phyloP scores from a whole-genome alignment of 2,888 invertebrate species.

The Eupithecia tripunctaria region DNA sequence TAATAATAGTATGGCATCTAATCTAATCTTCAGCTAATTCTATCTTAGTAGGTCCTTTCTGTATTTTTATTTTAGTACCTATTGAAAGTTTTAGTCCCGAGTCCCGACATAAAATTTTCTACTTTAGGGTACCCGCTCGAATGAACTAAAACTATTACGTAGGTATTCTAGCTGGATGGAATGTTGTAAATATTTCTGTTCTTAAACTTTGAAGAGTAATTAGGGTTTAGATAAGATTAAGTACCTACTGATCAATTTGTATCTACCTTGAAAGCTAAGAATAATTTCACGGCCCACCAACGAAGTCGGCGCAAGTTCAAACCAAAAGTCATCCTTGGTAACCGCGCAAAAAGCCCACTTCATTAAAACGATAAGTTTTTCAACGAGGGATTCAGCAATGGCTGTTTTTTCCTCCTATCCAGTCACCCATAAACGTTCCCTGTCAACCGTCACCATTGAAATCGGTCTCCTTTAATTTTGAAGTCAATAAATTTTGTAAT shows the following conservation, averaged over 20 bases:
- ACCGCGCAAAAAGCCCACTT: conserved; percentile 53
- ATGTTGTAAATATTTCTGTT: no score
- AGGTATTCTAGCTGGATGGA: no score
- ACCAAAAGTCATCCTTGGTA: conserved; percentile 39
- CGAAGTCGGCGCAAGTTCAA: conserved; percentile 31
- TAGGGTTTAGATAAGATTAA: neutral
- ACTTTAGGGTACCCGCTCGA: no score
- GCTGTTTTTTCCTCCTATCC: conserved; percentile 63
- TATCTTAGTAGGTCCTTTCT: no score
- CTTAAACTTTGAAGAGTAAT: neutral
- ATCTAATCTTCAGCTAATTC: neutral
- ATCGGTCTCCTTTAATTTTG: conserved; percentile 83
- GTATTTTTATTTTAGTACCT: no score
- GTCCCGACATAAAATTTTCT: no score
- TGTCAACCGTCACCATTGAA: conserved; percentile 80
- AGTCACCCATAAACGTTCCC: conserved; percentile 72
- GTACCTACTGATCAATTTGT: neutral
- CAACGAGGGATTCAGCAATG: conserved; percentile 61
- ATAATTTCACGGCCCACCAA: neutral
- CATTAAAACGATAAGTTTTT: conserved; percentile 69
- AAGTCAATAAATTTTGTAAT: conserved; percentile 83
- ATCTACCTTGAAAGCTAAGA: no score
- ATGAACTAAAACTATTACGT: no score
- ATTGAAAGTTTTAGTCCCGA: no score
- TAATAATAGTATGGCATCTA: no score